Evolutionary conservation across 2,888 invertebrate genomes (phyloP), one percentile per base, ranked within the genome.

Genomic region (Calephelis perditalis): DNA sequence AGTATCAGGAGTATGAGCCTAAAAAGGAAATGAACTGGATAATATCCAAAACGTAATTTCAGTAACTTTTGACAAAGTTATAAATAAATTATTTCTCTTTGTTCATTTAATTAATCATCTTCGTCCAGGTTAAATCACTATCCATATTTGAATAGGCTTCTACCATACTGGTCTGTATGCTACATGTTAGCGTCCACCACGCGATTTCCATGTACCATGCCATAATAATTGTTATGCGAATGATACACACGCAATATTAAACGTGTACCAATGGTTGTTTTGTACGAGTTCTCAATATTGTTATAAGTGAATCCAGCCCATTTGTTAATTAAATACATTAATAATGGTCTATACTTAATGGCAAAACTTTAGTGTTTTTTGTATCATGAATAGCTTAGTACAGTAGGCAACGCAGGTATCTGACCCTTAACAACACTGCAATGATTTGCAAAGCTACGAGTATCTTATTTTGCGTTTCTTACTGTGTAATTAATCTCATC

Each of bases 161-260:
- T 60, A 56, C 59, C 56, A 56, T 56, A 46, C 55, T 26, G 26
- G 57, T 57, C 43, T 10, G 57, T 57, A 44, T 35, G 44, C 10
- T 56, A 63, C 59, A 74, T 69, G 64, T 62, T 57, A 63, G 62
- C 63, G 64, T 65, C 77, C 75, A 81, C 84, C 84, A 86, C 86
- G 83, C 86, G 77, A 86, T 86, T 84, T 78, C 81, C 78, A 76
- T 86, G 86, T 87, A 81, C 77, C 76, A 71, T 69, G 77, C 74
- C 76, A 75, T 78, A 79, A 85, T 88, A 84, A 86, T 86, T 85
- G 79, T 81, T 73, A 77, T 74, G 74, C 75, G 77, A 88, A 83
- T 86, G 86, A 86, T 86, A 86, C 82, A 82, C 74, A 84, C 86
- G 85, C 84, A 81, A 85, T 77, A 85, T 79, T 64, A 61, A 57